Evolutionary conservation across 1,140 invertebrate genomes (phyloP), one percentile per base, ranked within the genome.

Genomic region (Centruroides vittatus): DNA sequence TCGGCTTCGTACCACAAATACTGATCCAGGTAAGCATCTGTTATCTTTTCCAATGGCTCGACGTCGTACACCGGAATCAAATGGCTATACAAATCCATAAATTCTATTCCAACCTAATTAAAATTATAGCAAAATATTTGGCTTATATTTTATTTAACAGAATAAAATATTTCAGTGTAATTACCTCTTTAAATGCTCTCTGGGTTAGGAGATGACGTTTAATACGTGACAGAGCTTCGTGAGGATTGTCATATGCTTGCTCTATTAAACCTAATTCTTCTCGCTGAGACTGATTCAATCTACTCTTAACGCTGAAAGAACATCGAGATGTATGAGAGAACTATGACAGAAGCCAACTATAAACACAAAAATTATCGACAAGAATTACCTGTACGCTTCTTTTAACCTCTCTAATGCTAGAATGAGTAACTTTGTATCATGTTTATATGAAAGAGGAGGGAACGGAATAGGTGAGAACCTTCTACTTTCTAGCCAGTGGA

Each of bases 1-100:
- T 99, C 97, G 0, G 97, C 94, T 76, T 99, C 97, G 73, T 99
- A 99, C 96, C 96, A 99, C 7, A 99, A 74, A 76, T 99, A 99
- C 74, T 99, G 97, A 79, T 99, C 96, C 36, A 99, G 76, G 75
- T 99, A 99, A n/a, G 97, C 97, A 74, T 99, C 97, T 0, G 95
- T 98, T 35, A 99, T 98, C 76, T 99, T 99, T 74, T 99, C 97
- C 8, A 99, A 76, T 0, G 97, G 96, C 70, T 99, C 96, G 13
- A 99, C 93, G 71, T 99, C 96, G 72, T 99, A 99, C 0, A 99
- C 96, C 0, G 97, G 96, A 59, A 99, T 94, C 55, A 99, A 73
- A 74, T 99, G 95, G 66, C 92, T 98, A 76, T 99, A 99, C 41
- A 99, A 78, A 74, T 99, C 97, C 97, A 99, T 99, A 73, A 99